Base-by-base conservation (phyloP, 2,113 vertebrate genomes). In the Anarhynchus alexandrinus region DNA sequence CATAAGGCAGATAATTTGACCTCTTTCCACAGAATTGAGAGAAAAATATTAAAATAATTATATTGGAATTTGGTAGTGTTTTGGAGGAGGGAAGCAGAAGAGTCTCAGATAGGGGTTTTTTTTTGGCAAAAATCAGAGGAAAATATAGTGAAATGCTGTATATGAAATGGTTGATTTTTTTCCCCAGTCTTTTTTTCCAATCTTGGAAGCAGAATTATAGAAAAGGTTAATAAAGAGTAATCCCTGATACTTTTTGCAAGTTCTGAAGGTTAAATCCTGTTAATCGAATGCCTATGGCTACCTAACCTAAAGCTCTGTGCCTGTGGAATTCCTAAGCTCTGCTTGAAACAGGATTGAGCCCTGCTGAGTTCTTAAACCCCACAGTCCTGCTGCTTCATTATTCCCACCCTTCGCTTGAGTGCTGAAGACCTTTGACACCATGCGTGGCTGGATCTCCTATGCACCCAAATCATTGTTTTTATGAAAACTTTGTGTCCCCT, bases 121-220 rank as follows among this genome's bases (percentile, higher is more conserved):
- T 47, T 47, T 10, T 47, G 8, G 5, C 2, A 52, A 66, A 78
- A 86, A 57, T 6, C 3, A n/a, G 6, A 51, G 3, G 5, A 90
- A 64, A 42, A 76, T 54, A 21, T 4, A 49, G 19, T 47, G 9
- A 88, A 79, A 55, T 47, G 1, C 1, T 54, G 8, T 49, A 14
- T n/a, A 47, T n/a, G 0, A 70, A 69, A 65, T 42, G 0, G 54
- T 9, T 16, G 1, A 11, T 27, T 42, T 62, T 57, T 71, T 3
- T 3, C 3, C 25, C 5, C 4, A 7, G 5, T 45, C 27, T n/a
- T 65, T 57, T 67, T 26, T 49, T 14, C 21, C 13, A 59, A 12
- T 4, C 14, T 67, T 30, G 3, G 10, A 85, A 82, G 2, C 12
- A 42, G 27, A 70, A 64, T 40, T 76, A 22, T 5, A 83, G 22